Evolutionary conservation across 2,113 vertebrate genomes (phyloP).

Genomic region (Sapajus apella): DNA sequence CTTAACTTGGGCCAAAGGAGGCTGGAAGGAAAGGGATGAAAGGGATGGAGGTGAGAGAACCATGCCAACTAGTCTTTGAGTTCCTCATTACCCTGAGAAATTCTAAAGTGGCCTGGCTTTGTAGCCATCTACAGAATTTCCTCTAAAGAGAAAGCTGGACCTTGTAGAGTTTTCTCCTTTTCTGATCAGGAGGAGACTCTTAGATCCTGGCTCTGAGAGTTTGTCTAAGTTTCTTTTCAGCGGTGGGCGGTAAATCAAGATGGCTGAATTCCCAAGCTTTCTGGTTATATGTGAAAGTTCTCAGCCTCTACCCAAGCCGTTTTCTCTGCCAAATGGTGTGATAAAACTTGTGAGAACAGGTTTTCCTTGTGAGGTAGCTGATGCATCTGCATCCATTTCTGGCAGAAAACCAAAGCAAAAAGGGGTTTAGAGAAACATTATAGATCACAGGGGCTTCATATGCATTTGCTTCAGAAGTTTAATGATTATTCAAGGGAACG

Average conservation of each 20-base stretch:
- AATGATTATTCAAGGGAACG: neutral
- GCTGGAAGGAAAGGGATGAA: rapidly evolving
- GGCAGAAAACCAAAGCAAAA: constrained; percentile 51
- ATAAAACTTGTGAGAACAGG: constrained; percentile 77
- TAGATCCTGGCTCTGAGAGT: constrained; percentile 36
- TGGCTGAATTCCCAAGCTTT: constrained; percentile 71
- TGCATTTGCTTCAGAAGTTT: neutral
- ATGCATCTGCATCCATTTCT: constrained; percentile 52
- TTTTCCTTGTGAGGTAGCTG: constrained; percentile 69
- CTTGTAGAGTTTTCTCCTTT: neutral
- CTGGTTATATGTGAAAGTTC: constrained; percentile 71
- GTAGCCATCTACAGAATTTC: neutral
- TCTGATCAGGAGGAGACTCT: constrained; percentile 8
- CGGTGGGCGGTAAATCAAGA: constrained; percentile 56
- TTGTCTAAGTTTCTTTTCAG: constrained; percentile 38
- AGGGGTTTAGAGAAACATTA: constrained; percentile 22
- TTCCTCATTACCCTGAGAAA: neutral
- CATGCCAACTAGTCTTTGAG: neutral
- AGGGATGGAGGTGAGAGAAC: neutral
- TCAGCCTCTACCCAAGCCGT: constrained; percentile 63
- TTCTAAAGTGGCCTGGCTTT: neutral
- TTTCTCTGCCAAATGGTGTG: constrained; percentile 62
- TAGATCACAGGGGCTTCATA: neutral
- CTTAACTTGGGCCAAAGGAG: neutral
- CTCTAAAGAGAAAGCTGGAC: neutral